Evolutionary conservation across 2,797 vertebrate species (phyloP), one percentile per base, ranked within the genome.

Genomic region (Melanotaenia trifasciata): DNA sequence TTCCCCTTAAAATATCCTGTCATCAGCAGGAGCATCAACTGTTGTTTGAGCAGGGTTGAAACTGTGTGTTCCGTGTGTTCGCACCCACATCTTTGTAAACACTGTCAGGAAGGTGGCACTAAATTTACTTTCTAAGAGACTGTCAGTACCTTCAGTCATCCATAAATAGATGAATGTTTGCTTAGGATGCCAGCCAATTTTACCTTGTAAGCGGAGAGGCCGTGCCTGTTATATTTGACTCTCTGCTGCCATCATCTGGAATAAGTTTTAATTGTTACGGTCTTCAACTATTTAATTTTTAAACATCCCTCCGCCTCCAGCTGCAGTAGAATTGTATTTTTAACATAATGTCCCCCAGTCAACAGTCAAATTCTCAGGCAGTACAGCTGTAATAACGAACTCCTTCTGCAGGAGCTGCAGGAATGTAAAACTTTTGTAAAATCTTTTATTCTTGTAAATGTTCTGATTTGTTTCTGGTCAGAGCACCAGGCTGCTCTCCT

Each of bases 401-500:
- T 68, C 67, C 22, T 74, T 61, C 38, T 71, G 45, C 53, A 63
- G 59, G 54, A 18, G 9, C 0, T 22, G 22, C 62, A 51, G 4
- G n/a, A 68, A 35, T 26, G 58, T n/a, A 18, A 58, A 33, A 63
- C 35, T 66, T 1, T 54, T 74, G 32, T 66, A 26, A 73, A 58
- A 50, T 56, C 16, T 18, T 2, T n/a, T 6, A 1, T 58, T 8
- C 36, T 3, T 18, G 12, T 65, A 12, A n/a, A n/a, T 26, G 9
- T 38, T 62, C 11, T 56, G 16, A 33, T 38, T 2, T 70, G 40
- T 81, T 65, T 83, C 51, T 57, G 86, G 89, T 91, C 94, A 99
- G 98, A 98, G 87, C 98, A 98, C 81, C 97, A 99, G 88, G 96
- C 97, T 70, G 96, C 94, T 72, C 96, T 99, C 81, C 92, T 99